These are phyloP conservation scores for Aproaerema taeniolella DNA, from an alignment of 2,888 invertebrate genomes.

Conservation along the genomic window DNA sequence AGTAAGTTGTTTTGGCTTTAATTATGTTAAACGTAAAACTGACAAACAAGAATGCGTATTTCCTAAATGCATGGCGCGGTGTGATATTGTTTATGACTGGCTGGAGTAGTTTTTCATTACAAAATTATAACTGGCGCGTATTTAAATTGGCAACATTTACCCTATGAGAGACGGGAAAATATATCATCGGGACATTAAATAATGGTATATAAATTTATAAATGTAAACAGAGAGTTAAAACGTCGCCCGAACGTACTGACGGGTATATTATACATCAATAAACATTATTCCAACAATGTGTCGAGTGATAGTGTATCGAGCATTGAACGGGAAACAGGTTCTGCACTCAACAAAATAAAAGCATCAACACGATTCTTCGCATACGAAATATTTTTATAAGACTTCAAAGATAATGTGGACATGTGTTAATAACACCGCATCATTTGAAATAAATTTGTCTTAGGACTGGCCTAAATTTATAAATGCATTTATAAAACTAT, in stretches of 20 bases:
- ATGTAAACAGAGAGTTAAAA: constrained; percentile 41
- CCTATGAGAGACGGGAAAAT: constrained; percentile 27
- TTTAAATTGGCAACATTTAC: constrained; percentile 37
- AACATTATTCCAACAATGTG: constrained; percentile 11
- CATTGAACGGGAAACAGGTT: constrained; percentile 12
- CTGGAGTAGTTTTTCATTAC: too few relatives aligned
- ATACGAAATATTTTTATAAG: too few relatives aligned
- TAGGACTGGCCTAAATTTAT: too few relatives aligned
- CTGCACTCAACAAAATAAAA: not conserved
- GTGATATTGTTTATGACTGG: too few relatives aligned
- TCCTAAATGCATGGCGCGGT: too few relatives aligned
- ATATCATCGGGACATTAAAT: constrained; percentile 43
- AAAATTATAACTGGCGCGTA: not conserved
- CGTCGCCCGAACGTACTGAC: constrained; percentile 22
- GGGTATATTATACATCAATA: constrained; percentile 9
- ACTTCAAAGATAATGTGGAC: not conserved
- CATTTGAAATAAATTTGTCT: too few relatives aligned
- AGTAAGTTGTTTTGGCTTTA: too few relatives aligned
- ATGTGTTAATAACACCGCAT: too few relatives aligned
- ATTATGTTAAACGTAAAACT: too few relatives aligned
- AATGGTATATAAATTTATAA: too few relatives aligned
- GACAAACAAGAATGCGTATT: too few relatives aligned
- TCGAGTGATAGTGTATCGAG: constrained; percentile 9
- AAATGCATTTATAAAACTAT: not conserved
- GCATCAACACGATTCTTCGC: too few relatives aligned